Evolutionary conservation across 53 echinoderm and acorn worm genomes (phyloP).

Genomic region (Zoroaster sp.): DNA sequence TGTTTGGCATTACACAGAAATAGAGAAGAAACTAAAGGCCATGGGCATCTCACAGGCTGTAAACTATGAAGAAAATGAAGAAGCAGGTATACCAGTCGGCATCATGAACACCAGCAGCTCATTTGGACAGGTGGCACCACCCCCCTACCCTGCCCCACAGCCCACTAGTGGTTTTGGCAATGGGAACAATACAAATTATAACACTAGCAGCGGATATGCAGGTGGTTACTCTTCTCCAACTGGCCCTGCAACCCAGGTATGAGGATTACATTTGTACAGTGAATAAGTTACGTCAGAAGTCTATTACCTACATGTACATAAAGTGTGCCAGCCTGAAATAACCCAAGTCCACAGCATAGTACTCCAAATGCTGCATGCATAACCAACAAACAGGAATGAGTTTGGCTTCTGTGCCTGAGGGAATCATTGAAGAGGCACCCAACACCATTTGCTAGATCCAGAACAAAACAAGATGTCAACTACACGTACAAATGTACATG

Average conservation of each 20-base stretch:
- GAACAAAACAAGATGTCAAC: too few species aligned
- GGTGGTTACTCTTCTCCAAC: conserved; percentile 26
- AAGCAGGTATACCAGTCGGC: conserved; percentile 74
- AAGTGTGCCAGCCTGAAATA: too few species aligned
- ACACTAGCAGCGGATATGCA: not conserved
- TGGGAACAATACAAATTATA: conserved; percentile 20
- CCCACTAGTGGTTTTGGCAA: conserved; percentile 26
- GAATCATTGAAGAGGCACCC: too few species aligned
- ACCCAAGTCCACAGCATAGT: too few species aligned
- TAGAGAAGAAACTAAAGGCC: conserved; percentile 89
- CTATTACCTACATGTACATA: too few species aligned
- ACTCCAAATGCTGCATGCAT: too few species aligned
- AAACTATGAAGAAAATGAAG: conserved; percentile 84
- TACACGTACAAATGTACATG: not conserved
- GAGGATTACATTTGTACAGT: too few species aligned
- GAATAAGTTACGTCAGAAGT: too few species aligned
- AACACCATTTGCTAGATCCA: too few species aligned
- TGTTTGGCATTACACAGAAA: conserved; percentile 55
- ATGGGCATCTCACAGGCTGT: conserved; percentile 87
- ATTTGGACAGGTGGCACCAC: conserved; percentile 35
- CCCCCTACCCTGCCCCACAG: conserved; percentile 70
- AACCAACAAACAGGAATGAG: too few species aligned
- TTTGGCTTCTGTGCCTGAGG: too few species aligned
- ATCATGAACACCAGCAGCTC: conserved; percentile 59
- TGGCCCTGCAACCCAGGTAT: conserved; percentile 18